These are phyloP conservation scores for Rhynchotus rufescens DNA, from an alignment of 2,797 vertebrate genomes.

Conservation along the genomic window DNA sequence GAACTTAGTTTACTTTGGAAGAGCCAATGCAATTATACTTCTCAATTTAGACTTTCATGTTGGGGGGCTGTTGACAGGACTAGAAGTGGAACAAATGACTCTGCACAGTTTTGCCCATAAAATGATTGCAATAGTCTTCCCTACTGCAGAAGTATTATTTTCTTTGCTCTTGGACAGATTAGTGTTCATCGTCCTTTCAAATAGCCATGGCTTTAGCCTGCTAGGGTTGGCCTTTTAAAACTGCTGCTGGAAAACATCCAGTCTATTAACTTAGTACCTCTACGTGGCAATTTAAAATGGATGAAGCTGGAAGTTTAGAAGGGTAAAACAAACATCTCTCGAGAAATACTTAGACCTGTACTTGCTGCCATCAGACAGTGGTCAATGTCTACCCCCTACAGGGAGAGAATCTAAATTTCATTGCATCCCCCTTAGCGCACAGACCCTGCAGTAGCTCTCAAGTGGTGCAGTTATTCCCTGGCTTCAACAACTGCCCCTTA, in stretches of 20 bases:
- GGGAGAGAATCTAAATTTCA: slow-evolving; percentile 82
- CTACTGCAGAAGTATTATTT: slow-evolving; percentile 36
- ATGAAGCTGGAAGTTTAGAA: slow-evolving; percentile 13
- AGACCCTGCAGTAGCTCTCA: neutral
- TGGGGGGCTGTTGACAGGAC: slow-evolving; percentile 6
- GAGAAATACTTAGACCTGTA: slow-evolving; percentile 58
- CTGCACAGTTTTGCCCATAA: slow-evolving; percentile 6
- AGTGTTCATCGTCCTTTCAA: slow-evolving; percentile 58
- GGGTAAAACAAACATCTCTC: slow-evolving; percentile 47
- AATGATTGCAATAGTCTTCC: slow-evolving; percentile 16
- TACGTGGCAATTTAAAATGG: slow-evolving; percentile 28
- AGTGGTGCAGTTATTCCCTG: slow-evolving; percentile 37
- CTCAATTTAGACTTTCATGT: slow-evolving; percentile 21
- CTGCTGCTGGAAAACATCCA: slow-evolving; percentile 31
- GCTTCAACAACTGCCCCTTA: slow-evolving; percentile 55
- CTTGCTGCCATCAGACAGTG: slow-evolving; percentile 68
- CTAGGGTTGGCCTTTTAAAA: slow-evolving; percentile 42
- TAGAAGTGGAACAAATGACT: slow-evolving; percentile 21
- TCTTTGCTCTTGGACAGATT: slow-evolving; percentile 58
- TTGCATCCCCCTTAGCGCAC: slow-evolving; percentile 19
- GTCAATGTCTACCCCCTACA: slow-evolving; percentile 81
- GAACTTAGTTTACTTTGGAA: slow-evolving; percentile 12
- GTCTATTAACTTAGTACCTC: neutral
- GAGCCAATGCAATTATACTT: slow-evolving; percentile 3
- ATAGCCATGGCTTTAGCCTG: slow-evolving; percentile 46